phyloP scores from a whole-genome alignment of 1,140 invertebrate species.

The Temnothorax curvispinosus region DNA sequence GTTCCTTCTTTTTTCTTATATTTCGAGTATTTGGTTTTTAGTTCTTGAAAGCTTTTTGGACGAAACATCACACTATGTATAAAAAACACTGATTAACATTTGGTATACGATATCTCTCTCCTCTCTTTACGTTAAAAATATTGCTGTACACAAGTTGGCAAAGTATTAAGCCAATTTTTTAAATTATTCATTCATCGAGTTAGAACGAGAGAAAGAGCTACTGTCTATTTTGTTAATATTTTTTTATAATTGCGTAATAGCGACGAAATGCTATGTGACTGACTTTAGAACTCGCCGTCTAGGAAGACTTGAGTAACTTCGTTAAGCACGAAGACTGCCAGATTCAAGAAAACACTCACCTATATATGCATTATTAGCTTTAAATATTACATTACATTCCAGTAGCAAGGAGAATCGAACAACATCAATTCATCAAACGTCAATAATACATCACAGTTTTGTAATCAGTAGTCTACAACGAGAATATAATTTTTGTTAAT shows the following conservation, averaged over 20 bases:
- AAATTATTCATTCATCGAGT: slow-evolving; percentile 66
- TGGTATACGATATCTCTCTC: background rate
- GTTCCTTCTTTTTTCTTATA: background rate
- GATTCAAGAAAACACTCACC: slow-evolving; percentile 38
- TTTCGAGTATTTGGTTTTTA: background rate
- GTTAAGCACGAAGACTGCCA: slow-evolving; percentile 29
- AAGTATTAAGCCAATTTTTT: slow-evolving; percentile 58
- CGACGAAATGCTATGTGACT: slow-evolving; percentile 71
- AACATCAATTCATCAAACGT: slow-evolving; percentile 11
- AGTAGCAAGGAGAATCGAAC: background rate
- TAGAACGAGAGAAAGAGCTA: slow-evolving; percentile 55
- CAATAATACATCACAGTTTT: background rate
- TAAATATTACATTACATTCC: slow-evolving; percentile 46
- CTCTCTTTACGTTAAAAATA: background rate
- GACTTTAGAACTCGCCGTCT: slow-evolving; percentile 67
- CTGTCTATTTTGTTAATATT: slow-evolving; percentile 75
- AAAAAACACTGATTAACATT: background rate
- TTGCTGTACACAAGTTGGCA: slow-evolving; percentile 28
- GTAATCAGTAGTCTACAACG: slow-evolving; percentile 6
- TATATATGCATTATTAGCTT: slow-evolving; percentile 21
- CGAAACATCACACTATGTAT: background rate
- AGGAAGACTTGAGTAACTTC: slow-evolving; percentile 62
- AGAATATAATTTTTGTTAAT: slow-evolving; percentile 23
- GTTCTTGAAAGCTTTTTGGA: background rate
- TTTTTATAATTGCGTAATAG: slow-evolving; percentile 69